Percentiles rank a stretch among this genome's conserved stretches.
Conservation (phyloP, 2,797 vertebrate genomes). For the Muscicapa comitata region DNA sequence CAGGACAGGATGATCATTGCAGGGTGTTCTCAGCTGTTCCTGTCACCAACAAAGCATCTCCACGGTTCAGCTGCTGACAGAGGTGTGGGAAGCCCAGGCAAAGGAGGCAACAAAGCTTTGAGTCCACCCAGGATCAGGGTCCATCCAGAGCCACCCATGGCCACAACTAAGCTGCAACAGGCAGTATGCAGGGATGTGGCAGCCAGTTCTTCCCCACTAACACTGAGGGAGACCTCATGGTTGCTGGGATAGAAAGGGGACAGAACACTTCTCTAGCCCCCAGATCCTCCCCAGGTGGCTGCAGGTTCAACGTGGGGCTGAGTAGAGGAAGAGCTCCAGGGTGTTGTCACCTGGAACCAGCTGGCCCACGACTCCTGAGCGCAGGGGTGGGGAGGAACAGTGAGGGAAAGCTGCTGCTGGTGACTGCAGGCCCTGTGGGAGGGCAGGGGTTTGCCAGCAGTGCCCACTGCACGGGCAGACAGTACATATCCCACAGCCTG, state of each 20-base stretch:
- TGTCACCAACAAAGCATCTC: not conserved
- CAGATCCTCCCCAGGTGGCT: not conserved
- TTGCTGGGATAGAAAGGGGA: not conserved
- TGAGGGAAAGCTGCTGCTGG: not conserved
- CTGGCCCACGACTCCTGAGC: not conserved
- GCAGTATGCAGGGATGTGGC: not conserved
- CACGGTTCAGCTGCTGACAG: accelerated
- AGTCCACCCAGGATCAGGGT: not conserved
- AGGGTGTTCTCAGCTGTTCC: not conserved
- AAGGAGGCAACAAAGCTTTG: not conserved
- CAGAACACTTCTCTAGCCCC: not conserved
- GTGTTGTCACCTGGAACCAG: not conserved
- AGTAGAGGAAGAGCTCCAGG: not conserved
- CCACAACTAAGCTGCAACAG: not conserved
- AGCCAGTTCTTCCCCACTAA: not conserved
- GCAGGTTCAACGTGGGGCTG: accelerated
- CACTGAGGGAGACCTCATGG: not conserved
- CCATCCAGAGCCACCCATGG: not conserved
- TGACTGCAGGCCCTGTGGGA: not conserved
- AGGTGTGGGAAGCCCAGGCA: too few species aligned
- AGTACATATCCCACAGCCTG: accelerated
- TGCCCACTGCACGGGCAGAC: not conserved
- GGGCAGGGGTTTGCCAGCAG: not conserved
- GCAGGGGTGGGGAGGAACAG: not conserved
- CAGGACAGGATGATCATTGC: too few species aligned